Percentiles rank a stretch among this genome's conserved stretches.
These are phyloP conservation scores for Icerya purchasi DNA, from an alignment of 2,888 invertebrate species.

Conservation along the genomic window DNA sequence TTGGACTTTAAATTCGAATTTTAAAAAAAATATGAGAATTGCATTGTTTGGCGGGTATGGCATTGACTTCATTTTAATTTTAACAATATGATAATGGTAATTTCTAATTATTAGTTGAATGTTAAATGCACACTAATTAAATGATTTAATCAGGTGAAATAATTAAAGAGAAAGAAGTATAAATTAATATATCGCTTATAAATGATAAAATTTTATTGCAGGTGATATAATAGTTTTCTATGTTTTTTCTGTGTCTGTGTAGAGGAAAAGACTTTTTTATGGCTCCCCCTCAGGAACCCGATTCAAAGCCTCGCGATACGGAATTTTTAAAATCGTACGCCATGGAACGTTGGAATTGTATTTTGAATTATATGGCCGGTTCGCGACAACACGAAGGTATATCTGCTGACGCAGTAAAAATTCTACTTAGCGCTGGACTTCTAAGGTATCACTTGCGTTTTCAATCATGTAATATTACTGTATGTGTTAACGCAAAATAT, in stretches of 20 bases:
- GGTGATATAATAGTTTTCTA: too few relatives aligned
- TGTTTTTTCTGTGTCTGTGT: slow-evolving; percentile 16
- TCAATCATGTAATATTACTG: too few relatives aligned
- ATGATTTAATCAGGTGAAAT: too few relatives aligned
- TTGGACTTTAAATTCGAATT: slow-evolving; percentile 69
- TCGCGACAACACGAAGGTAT: slow-evolving; percentile 75
- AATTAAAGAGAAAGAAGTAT: too few relatives aligned
- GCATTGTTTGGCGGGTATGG: slow-evolving; percentile 69
- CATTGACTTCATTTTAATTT: too few relatives aligned
- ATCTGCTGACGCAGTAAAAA: slow-evolving; percentile 80
- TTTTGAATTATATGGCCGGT: slow-evolving; percentile 89
- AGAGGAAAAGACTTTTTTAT: slow-evolving; percentile 75
- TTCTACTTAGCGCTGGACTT: slow-evolving; percentile 64
- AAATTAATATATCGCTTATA: too few relatives aligned
- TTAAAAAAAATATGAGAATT: slow-evolving; percentile 71
- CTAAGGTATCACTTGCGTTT: slow-evolving; percentile 21
- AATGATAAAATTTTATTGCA: too few relatives aligned
- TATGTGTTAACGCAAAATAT: too few relatives aligned
- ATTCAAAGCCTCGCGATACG: slow-evolving; percentile 68
- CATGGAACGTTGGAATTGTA: slow-evolving; percentile 85
- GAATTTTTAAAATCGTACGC: slow-evolving; percentile 78
- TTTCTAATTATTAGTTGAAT: too few relatives aligned
- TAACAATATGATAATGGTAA: too few relatives aligned
- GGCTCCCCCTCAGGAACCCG: slow-evolving; percentile 56
- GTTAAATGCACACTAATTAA: too few relatives aligned